Evolutionary conservation across 2,888 invertebrate genomes (phyloP).

Genomic region (Agrotis segetum): DNA sequence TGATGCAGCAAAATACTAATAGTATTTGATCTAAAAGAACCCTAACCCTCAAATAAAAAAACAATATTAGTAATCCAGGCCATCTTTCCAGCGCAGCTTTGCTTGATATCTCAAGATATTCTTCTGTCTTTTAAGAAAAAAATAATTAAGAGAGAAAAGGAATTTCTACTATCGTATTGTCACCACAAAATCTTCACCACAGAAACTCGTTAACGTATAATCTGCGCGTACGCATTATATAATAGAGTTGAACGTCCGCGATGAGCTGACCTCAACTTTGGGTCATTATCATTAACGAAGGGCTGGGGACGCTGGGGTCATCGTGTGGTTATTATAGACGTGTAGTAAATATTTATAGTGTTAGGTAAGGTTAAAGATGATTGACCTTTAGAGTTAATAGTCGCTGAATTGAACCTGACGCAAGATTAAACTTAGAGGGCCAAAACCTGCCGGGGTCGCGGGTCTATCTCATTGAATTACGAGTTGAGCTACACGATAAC

Average conservation of each 20-base stretch:
- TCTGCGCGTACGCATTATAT: conserved; percentile 42
- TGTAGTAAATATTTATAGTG: neutral
- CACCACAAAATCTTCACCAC: conserved; percentile 19
- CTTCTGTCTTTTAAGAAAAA: neutral
- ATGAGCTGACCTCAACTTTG: conserved; percentile 49
- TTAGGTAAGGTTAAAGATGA: neutral
- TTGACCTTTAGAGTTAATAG: neutral
- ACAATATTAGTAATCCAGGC: no score
- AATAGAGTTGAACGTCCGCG: conserved; percentile 58
- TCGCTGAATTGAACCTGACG: no score
- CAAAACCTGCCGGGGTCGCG: no score
- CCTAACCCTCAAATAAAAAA: no score
- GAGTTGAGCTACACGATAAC: no score
- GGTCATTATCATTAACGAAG: conserved; percentile 53
- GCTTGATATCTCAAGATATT: no score
- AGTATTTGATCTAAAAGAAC: no score
- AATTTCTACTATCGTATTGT: conserved; percentile 13
- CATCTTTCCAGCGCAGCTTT: no score
- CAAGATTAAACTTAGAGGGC: no score
- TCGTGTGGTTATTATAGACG: conserved; percentile 22
- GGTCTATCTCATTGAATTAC: no score
- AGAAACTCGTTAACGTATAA: conserved; percentile 52
- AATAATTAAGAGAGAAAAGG: neutral
- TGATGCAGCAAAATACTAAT: no score
- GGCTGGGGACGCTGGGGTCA: conserved; percentile 31